Conservation (phyloP, 2,113 vertebrate species). For the Paralichthys olivaceus region DNA sequence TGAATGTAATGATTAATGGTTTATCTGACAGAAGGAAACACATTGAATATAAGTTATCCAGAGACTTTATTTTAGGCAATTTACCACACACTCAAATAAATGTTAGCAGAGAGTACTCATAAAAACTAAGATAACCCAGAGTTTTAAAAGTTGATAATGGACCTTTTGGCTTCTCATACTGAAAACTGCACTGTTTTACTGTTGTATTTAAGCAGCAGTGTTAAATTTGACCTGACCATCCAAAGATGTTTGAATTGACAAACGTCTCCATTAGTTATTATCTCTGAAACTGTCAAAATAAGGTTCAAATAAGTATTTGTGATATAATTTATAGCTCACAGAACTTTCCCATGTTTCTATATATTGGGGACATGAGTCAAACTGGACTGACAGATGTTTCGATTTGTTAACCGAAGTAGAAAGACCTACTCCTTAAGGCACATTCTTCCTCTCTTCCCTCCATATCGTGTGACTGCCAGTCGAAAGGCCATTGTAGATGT, state of each 20-base stretch:
- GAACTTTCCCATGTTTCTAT: slow-evolving; percentile 35
- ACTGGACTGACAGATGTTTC: slow-evolving; percentile 76
- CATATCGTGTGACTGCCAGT: slow-evolving; percentile 67
- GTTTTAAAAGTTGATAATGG: not conserved
- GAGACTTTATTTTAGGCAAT: too few relatives aligned
- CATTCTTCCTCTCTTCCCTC: slow-evolving; percentile 63
- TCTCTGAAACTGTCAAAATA: not conserved
- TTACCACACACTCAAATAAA: too few relatives aligned
- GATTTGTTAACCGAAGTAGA: slow-evolving; percentile 78
- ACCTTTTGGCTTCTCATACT: not conserved
- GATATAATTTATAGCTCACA: not conserved
- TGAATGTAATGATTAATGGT: not conserved
- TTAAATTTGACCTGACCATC: not conserved
- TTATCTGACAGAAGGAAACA: not conserved
- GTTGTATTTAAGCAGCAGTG: not conserved
- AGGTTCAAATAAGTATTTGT: not conserved
- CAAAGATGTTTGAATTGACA: not conserved
- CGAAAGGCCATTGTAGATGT: slow-evolving; percentile 54
- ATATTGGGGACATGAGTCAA: slow-evolving; percentile 70
- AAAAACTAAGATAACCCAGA: not conserved
- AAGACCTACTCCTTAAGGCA: slow-evolving; percentile 74
- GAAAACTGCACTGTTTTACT: not conserved
- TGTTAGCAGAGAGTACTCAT: not conserved
- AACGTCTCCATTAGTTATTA: not conserved
- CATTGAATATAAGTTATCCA: not conserved